These are phyloP conservation scores for Syngnathus scovelli DNA, from an alignment of 2,113 vertebrate genomes.

Conservation along the genomic window DNA sequence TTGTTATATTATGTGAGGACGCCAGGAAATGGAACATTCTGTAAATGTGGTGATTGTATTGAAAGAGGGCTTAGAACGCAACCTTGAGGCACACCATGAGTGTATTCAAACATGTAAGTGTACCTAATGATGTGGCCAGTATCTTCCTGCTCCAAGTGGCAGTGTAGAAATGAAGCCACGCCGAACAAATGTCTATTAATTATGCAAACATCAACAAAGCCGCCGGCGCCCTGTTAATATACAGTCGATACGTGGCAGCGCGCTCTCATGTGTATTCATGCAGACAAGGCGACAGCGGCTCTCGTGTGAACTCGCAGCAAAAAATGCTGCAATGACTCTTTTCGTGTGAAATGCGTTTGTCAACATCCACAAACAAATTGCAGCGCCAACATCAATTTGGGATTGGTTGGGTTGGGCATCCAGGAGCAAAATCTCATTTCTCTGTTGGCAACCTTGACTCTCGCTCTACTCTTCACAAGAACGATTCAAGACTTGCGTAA, in stretches of 20 bases:
- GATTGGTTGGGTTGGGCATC: neutral
- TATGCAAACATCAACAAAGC: conserved; percentile 41
- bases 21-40: neutral
- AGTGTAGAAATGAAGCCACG: neutral
- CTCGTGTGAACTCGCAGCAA: neutral
- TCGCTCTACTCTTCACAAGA: neutral
- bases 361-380: neutral
- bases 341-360: neutral
- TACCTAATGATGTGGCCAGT: neutral
- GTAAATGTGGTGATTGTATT: neutral
- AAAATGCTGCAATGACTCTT: neutral
- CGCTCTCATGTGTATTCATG: conserved; percentile 42
- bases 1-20: neutral
- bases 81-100: neutral
- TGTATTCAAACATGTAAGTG: neutral
- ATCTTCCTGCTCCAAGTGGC: neutral
- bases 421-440: neutral
- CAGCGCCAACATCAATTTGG: neutral
- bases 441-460: neutral
- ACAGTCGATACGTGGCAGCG: conserved; percentile 50
- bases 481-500: neutral
- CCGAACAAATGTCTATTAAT: conserved; percentile 19
- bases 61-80: neutral
- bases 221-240: conserved; percentile 42
- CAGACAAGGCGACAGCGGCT: neutral